These are phyloP conservation scores for Arenicola marina DNA, from an alignment of 2,888 invertebrate genomes.

Conservation along the genomic window DNA sequence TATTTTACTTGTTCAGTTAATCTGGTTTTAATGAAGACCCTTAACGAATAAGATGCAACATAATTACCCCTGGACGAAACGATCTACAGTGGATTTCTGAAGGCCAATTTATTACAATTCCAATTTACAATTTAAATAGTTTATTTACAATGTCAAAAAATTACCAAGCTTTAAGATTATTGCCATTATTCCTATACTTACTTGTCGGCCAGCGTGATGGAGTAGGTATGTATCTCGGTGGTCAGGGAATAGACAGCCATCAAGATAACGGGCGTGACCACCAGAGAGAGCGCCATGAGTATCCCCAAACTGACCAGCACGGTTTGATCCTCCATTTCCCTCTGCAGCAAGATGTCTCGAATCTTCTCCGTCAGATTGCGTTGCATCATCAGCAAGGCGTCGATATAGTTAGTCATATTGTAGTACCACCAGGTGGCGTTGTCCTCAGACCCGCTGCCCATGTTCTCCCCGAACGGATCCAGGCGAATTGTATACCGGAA, in stretches of 20 bases:
- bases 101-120: too few relatives aligned
- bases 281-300: slow-evolving; percentile 42
- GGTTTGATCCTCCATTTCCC: slow-evolving; percentile 12
- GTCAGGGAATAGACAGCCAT: slow-evolving; percentile 46
- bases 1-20: too few relatives aligned
- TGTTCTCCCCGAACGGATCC: not conserved
- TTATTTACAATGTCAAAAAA: too few relatives aligned
- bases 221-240: slow-evolving; percentile 48
- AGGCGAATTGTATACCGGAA: slow-evolving; percentile 37
- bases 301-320: slow-evolving; percentile 43
- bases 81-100: too few relatives aligned
- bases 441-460: slow-evolving; percentile 5
- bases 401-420: slow-evolving; percentile 44
- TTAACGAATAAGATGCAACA: too few relatives aligned
- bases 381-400: slow-evolving; percentile 25
- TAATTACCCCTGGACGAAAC: too few relatives aligned
- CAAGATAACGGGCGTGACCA: slow-evolving; percentile 44
- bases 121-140: too few relatives aligned
- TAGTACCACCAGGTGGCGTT: slow-evolving; percentile 38
- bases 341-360: slow-evolving; percentile 2
- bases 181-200: too few relatives aligned
- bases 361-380: slow-evolving; percentile 12
- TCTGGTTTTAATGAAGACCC: too few relatives aligned
- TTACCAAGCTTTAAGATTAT: too few relatives aligned
- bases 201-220: slow-evolving; percentile 47